Evolutionary conservation across 1,140 invertebrate genomes (phyloP).

Genomic region (Zaprionus africanus): DNA sequence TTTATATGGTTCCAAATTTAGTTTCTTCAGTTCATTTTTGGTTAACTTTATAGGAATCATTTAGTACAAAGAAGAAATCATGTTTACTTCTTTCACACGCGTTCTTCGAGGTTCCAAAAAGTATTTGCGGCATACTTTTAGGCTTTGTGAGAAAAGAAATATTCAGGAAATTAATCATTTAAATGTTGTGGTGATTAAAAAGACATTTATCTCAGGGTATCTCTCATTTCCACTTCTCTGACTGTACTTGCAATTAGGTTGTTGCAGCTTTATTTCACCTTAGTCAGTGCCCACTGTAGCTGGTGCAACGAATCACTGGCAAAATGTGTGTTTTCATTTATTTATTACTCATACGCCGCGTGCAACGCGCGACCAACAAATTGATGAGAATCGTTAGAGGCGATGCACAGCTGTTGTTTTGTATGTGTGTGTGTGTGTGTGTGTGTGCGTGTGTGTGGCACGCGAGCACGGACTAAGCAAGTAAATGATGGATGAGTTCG

Average conservation of each 20-base stretch:
- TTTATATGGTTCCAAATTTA: too few species aligned
- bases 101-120: too few species aligned
- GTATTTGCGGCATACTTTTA: not conserved
- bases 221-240: not conserved
- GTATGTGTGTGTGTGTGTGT: not conserved
- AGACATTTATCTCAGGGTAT: too few species aligned
- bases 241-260: not conserved
- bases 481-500: not conserved
- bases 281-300: not conserved
- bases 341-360: constrained; percentile 63
- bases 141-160: not conserved
- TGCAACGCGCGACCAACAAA: constrained; percentile 42
- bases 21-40: too few species aligned
- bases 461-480: not conserved
- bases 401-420: constrained; percentile 47
- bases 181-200: too few species aligned
- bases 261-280: not conserved
- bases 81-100: too few species aligned
- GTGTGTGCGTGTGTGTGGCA: not conserved
- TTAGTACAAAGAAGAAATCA: too few species aligned
- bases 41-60: too few species aligned
- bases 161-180: not conserved
- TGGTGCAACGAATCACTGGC: constrained; percentile 25
- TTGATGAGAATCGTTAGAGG: constrained; percentile 55
- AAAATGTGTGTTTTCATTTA: constrained; percentile 56